Conservation (phyloP, 2,113 vertebrate genomes). For the Myiagra hebetior region DNA sequence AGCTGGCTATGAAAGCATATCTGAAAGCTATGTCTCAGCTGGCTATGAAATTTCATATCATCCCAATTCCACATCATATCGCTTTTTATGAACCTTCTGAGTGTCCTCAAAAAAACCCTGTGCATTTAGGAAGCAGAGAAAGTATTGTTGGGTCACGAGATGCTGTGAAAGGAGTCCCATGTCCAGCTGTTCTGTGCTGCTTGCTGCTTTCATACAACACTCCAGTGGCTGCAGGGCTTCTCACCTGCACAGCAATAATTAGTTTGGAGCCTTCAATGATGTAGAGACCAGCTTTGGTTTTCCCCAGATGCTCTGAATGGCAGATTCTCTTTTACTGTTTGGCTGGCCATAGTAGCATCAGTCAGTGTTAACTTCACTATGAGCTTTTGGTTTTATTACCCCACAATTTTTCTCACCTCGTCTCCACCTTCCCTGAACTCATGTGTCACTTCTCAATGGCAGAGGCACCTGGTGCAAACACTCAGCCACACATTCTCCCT, state of each 20-base stretch:
- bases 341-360: neutral
- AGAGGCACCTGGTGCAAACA: neutral
- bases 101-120: neutral
- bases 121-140: neutral
- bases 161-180: neutral
- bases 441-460: rapidly evolving
- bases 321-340: neutral
- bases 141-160: rapidly evolving
- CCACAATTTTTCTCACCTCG: neutral
- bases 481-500: rapidly evolving
- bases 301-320: neutral
- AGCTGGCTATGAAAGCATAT: neutral
- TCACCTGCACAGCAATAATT: neutral
- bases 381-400: neutral
- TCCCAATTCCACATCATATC: rapidly evolving
- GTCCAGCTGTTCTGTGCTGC: neutral
- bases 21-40: too few relatives aligned
- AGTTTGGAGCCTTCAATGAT: rapidly evolving
- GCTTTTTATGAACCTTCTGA: too few relatives aligned
- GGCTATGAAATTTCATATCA: neutral
- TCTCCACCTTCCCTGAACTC: neutral
- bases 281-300: neutral
- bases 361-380: neutral
- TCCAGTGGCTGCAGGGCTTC: neutral
- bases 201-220: neutral